Evolutionary conservation across 2,888 invertebrate species (phyloP), one percentile per base, ranked within the genome.

Genomic region (Drosophila algonquin): DNA sequence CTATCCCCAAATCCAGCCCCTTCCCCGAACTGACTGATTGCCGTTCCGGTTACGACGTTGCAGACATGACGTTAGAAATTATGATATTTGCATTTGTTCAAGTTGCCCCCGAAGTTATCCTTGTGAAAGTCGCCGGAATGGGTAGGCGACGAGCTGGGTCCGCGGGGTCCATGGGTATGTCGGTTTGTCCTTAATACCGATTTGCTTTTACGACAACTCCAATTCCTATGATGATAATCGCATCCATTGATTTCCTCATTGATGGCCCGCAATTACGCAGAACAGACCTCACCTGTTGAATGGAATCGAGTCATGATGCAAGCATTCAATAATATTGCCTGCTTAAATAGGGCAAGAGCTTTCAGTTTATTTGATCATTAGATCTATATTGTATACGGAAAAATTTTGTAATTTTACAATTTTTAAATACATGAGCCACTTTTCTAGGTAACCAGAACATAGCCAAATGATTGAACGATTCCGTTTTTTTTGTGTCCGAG

Each of bases 61-160:
- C 71, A 80, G 75, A 76, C 76, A 78, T 63, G 82, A 73, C 71
- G 69, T 71, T 67, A 53, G 64, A 74, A 85, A 87, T 85, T 82
- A 85, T 85, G 77, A 81, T 84, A 85, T 87, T 87, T 84, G 80
- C 80, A 81, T 87, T 87, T 75, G 73, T 64, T 86, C 79, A 83
- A 80, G 83, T 79, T 76, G 77, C 68, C 46, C 57, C 56, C 35
- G 9, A 77, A 59, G 50, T 45, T 55, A 40, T 40, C 35, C 46
- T 21, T 8, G 21, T 14, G 8, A 16, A 16, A 24, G 35, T 61
- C 35, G 35, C 35, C 12, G 35, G 35, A 35, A 35, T 35, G 35
- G 35, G 35, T 12, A 4, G 12, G 35, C 40, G 14, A 40, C 40
- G 40, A 40, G 40, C 14, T 6, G 40, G 6, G 40, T 14, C 14